phyloP scores from a whole-genome alignment of 2,888 invertebrate genomes.

The Aproaerema taeniolella region DNA sequence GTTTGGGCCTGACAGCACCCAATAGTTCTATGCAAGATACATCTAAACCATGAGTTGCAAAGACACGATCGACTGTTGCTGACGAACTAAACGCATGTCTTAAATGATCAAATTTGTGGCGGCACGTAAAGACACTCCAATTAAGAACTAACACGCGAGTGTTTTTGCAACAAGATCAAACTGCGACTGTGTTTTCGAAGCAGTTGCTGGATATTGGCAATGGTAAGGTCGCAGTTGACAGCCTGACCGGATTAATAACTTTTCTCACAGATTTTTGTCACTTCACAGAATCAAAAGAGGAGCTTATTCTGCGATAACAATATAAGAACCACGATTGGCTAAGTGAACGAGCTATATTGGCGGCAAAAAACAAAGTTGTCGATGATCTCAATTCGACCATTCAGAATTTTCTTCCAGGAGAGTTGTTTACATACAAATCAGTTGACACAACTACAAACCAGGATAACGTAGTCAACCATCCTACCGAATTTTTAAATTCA shows the following conservation, averaged over 20 bases:
- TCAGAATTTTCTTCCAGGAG: conserved; percentile 25
- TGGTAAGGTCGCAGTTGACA: conserved; percentile 21
- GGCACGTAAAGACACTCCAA: conserved; percentile 25
- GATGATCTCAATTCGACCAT: conserved; percentile 20
- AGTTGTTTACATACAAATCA: conserved; percentile 30
- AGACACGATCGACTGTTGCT: conserved; percentile 25
- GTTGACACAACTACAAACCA: conserved; percentile 18
- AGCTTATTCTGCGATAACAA: conserved; percentile 25
- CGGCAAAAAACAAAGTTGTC: conserved; percentile 28
- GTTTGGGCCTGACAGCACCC: conserved; percentile 24
- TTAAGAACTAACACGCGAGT: conserved; percentile 24
- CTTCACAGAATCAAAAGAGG: conserved; percentile 17
- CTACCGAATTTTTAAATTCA: conserved; percentile 33
- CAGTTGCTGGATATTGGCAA: conserved; percentile 27
- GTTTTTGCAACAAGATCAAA: conserved; percentile 21
- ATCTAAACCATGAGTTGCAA: conserved; percentile 18
- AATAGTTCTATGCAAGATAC: conserved; percentile 18
- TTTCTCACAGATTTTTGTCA: conserved; percentile 25
- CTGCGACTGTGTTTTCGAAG: conserved; percentile 24
- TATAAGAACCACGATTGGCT: conserved; percentile 27
- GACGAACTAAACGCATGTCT: conserved; percentile 27
- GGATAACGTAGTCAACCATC: conserved; percentile 27
- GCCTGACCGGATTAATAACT: conserved; percentile 24
- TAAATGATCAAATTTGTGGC: conserved; percentile 28
- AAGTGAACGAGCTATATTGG: conserved; percentile 29